Evolutionary conservation across 2,797 vertebrate genomes (phyloP).

Genomic region (Phataginus tetradactyla): DNA sequence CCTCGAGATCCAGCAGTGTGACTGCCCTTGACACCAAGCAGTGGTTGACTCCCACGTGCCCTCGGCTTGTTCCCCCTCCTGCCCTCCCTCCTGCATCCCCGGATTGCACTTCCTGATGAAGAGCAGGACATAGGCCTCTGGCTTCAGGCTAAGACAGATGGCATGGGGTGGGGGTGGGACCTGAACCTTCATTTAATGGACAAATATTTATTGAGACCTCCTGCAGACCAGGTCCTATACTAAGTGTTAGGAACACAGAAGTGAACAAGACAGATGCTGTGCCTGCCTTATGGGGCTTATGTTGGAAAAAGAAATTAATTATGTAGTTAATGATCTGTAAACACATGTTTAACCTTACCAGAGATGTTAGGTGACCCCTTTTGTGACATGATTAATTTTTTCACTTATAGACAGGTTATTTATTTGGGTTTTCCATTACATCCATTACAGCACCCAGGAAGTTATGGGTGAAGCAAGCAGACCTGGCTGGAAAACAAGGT

Average conservation of each 20-base stretch:
- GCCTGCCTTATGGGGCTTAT: neutral
- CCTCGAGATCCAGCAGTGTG: neutral
- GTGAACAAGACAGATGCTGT: slow-evolving; percentile 12
- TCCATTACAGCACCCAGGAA: neutral
- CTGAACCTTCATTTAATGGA: neutral
- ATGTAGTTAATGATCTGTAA: slow-evolving; percentile 39
- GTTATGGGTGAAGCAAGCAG: neutral
- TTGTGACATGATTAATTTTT: slow-evolving; percentile 14
- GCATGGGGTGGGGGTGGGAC: neutral
- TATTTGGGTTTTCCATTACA: neutral
- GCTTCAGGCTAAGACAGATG: slow-evolving; percentile 44
- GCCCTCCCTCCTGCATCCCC: accelerated
- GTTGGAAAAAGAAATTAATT: slow-evolving; percentile 58
- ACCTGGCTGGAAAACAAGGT: neutral
- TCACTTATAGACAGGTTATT: slow-evolving; percentile 5
- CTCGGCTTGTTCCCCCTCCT: too few relatives aligned
- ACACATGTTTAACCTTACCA: neutral
- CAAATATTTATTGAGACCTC: slow-evolving; percentile 58
- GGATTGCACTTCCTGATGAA: neutral
- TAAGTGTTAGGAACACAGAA: neutral
- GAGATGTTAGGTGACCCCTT: neutral
- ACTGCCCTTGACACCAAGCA: neutral
- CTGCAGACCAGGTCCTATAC: neutral
- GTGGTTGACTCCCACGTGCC: neutral
- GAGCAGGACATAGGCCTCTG: neutral